phyloP scores from a whole-genome alignment of 2,797 vertebrate species.

The Cottoperca gobio region DNA sequence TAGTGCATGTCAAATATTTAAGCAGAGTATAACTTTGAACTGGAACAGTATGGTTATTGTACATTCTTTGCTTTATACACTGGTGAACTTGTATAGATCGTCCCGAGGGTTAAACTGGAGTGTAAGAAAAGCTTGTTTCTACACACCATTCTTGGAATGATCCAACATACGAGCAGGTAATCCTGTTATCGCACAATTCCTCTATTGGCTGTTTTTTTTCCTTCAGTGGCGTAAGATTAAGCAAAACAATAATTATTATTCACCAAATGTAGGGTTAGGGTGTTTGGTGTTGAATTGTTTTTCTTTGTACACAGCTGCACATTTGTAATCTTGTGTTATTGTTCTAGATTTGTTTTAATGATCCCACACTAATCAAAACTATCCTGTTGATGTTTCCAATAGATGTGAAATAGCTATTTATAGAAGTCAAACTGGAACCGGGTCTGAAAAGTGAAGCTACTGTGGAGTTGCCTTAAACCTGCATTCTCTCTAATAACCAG shows the following conservation, averaged over 20 bases:
- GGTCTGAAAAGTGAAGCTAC: too few species aligned
- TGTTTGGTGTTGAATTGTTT: neutral
- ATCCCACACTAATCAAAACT: slow-evolving; percentile 6
- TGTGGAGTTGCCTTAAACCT: too few species aligned
- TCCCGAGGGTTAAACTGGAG: neutral
- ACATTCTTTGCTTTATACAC: slow-evolving; percentile 9
- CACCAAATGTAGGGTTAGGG: neutral
- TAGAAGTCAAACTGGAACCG: too few species aligned
- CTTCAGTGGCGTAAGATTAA: neutral
- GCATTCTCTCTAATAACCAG: too few species aligned
- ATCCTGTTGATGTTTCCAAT: neutral
- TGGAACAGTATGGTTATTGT: slow-evolving; percentile 4
- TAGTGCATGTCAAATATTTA: slow-evolving; percentile 22
- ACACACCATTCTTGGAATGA: neutral
- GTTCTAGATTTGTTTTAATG: neutral
- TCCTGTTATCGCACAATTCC: neutral
- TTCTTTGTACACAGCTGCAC: neutral
- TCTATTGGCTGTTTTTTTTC: neutral
- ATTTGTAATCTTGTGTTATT: neutral
- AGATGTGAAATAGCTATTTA: neutral
- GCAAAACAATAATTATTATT: neutral
- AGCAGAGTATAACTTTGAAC: neutral
- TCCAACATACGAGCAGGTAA: too few species aligned
- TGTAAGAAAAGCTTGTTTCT: slow-evolving; percentile 15
- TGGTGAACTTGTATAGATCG: neutral